phyloP scores from a whole-genome alignment of 35 echinoderm and acorn worm genomes.

The Lytechinus variegatus region DNA sequence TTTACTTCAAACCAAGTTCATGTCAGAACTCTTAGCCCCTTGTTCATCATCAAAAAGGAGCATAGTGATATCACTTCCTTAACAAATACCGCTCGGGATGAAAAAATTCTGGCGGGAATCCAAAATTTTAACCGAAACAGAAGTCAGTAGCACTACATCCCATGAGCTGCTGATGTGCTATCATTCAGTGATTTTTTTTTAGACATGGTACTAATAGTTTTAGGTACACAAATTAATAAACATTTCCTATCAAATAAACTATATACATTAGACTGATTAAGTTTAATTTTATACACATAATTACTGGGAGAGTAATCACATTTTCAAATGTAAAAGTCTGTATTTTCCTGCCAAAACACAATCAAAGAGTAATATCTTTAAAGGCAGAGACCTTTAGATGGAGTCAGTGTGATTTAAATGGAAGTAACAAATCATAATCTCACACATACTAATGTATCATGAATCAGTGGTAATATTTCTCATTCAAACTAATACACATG shows the following conservation, averaged over 20 bases:
- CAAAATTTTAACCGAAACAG: background rate
- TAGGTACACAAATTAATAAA: background rate
- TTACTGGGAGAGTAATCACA: background rate
- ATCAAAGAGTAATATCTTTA: too few relatives aligned
- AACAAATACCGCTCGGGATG: background rate
- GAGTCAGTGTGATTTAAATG: too few relatives aligned
- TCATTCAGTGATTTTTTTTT: background rate
- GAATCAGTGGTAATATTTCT: background rate
- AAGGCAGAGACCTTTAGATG: too few relatives aligned
- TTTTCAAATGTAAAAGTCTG: background rate
- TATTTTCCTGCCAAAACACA: background rate
- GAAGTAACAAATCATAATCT: background rate
- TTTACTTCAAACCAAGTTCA: background rate
- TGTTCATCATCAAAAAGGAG: background rate
- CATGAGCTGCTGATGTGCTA: background rate
- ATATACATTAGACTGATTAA: background rate
- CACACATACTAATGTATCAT: background rate
- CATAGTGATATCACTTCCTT: slow-evolving; percentile 12
- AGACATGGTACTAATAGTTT: background rate
- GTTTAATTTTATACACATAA: background rate
- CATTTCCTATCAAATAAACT: background rate
- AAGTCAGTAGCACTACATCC: background rate
- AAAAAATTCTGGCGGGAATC: slow-evolving; percentile 10
- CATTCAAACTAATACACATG: background rate
- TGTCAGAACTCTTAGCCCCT: background rate